Base-by-base conservation (phyloP, 2,888 invertebrate species). In the Eristalinus aeneus region DNA sequence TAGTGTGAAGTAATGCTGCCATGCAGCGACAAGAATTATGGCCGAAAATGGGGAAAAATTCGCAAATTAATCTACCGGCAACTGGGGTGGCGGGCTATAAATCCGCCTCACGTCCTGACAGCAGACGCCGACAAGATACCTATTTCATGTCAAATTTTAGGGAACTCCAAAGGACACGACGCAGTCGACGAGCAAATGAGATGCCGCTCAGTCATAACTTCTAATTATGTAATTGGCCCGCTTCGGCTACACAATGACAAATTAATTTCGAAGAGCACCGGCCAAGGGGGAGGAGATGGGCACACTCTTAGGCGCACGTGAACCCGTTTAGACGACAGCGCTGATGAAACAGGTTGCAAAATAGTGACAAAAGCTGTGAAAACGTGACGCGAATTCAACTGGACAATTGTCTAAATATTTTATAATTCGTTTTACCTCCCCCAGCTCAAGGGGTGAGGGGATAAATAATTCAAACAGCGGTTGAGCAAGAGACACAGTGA, bases 51-150 rank as follows among this genome's bases (percentile, higher is more conserved):
- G 46, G 56, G 60, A 78, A 72, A 53, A 69, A 71, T 81, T 69
- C 61, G 89, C 90, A 90, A 91, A 91, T 91, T 91, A 91, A 91
- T 90, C 89, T 90, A 87, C 88, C 87, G 84, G 72, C 60, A 27
- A 58, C 16, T 69, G 68, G 8, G 65, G 68, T 60, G 67, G n/a
- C 46, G 56, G 23, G 86, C 65, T 87, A 88, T 88, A 88, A 89
- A 88, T 88, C 82, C 74, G 67, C 71, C 74, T 74, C 71, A 64
- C 34, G 34, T 58, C 22, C 73, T 74, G 85, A 86, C 86, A 77
- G 74, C 69, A 65, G 74, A 85, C 75, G 75, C 39, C 39, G 58
- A 53, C 46, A 81, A 73, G 82, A 82, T 74, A 86, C 78, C 86
- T 74, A 74, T 77, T 77, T 78, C 74, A 82, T 78, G 86, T 82